Evolutionary conservation across 2,113 vertebrate species (phyloP), one percentile per base, ranked within the genome.

Genomic region (Heloderma charlesbogerti): DNA sequence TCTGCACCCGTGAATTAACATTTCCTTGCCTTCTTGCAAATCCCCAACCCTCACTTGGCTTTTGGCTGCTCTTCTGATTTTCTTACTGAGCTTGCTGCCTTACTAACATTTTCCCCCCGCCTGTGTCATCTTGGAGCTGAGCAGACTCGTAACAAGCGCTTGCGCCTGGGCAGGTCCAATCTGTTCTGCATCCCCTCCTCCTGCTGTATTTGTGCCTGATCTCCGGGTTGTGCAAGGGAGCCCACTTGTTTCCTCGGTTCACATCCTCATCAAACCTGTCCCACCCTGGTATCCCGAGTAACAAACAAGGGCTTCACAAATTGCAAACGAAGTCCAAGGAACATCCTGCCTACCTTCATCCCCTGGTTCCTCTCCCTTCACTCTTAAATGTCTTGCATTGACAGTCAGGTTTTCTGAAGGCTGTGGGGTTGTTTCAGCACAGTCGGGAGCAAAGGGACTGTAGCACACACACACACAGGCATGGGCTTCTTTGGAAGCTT

Each of bases 31-130:
- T 87, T 79, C 43, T 43, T 86, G 83, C n/a, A 37, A 34, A 69
- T 20, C 83, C 66, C 84, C 90, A 93, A 72, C 51, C 92, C 93
- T 92, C 89, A 94, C 96, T 97, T 94, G 60, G 96, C 95, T 95
- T 40, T 81, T 34, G 74, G 75, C 92, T 91, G 77, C 92, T 92
- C 92, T 93, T 89, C 92, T 45, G n/a, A 88, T 88, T 89, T 89
- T 54, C 75, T 94, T 48, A 83, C 74, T 87, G 54, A 79, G 90
- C 92, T 72, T 82, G 3, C 4, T 79, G 3, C 77, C 25, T 63
- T 75, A 34, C 86, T 88, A 83, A 88, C 71, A 7, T 91, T 93
- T 84, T 93, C 69, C 63, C 89, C 94, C 72, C 0, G 0, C 92
- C 80, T 94, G 89, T 66, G 63, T 91, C 29, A 87, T 92, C 89